These are phyloP conservation scores for Canis aureus DNA, from an alignment of 2,113 vertebrate species.

Conservation along the genomic window DNA sequence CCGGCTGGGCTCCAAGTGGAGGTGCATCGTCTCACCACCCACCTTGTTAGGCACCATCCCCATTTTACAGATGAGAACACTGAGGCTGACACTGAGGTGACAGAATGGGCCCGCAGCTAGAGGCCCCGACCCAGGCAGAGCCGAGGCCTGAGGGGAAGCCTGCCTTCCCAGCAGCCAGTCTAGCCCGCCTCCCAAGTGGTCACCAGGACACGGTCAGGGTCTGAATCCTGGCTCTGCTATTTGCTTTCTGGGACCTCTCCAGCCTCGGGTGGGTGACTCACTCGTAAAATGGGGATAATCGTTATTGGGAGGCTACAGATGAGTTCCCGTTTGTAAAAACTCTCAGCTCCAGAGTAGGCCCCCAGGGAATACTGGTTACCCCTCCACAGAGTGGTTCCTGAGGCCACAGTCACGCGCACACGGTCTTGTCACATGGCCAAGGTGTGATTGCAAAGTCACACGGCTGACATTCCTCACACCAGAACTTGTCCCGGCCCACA, in stretches of 20 bases:
- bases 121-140: neutral
- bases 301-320: neutral
- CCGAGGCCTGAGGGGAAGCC: neutral
- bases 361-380: neutral
- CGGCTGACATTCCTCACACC: neutral
- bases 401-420: neutral
- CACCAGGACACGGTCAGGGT: neutral
- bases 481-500: neutral
- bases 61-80: constrained; percentile 62
- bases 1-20: neutral
- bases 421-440: neutral
- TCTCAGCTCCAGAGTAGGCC: neutral
- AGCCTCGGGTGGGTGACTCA: neutral
- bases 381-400: neutral
- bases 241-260: neutral
- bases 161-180: neutral
- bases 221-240: neutral
- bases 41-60: neutral
- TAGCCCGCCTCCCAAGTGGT: neutral
- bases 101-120: rapidly evolving
- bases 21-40: rapidly evolving
- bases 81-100: neutral
- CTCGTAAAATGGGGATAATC: neutral
- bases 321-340: neutral
- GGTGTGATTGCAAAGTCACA: constrained; percentile 18